Percentiles rank a stretch among this genome's conserved stretches.
phyloP scores from a whole-genome alignment of 2,888 invertebrate genomes.

The Stramonita haemastoma region DNA sequence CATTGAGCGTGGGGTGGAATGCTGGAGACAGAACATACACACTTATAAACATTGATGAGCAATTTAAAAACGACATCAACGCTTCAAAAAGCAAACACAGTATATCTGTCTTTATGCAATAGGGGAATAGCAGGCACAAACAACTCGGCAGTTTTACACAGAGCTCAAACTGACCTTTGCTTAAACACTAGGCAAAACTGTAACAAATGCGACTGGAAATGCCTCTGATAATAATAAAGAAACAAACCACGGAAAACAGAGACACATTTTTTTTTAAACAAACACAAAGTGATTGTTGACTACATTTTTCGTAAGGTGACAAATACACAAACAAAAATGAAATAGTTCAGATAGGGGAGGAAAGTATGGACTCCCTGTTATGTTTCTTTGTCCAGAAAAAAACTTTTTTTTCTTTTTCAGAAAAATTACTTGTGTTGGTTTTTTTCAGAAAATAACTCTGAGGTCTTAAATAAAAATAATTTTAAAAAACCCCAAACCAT shows the following conservation, averaged over 20 bases:
- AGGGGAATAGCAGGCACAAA: constrained; percentile 1
- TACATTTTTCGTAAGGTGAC: not conserved
- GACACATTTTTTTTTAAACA: not conserved
- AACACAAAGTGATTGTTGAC: not conserved
- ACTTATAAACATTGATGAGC: constrained; percentile 2
- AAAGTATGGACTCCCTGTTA: constrained; percentile 1
- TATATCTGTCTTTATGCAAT: constrained; percentile 10
- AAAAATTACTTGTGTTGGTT: not conserved
- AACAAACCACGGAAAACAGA: not conserved
- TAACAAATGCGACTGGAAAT: not conserved
- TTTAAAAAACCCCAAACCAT: not conserved
- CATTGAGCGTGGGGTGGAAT: not conserved
- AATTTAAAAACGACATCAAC: constrained; percentile 10
- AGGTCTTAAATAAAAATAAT: too few species aligned
- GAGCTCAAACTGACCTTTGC: constrained; percentile 5
- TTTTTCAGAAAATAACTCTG: too few species aligned
- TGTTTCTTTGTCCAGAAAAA: not conserved
- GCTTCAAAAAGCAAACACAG: not conserved
- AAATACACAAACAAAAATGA: constrained; percentile 1
- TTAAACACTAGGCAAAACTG: constrained; percentile 6
- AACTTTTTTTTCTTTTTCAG: too few species aligned
- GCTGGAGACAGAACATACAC: constrained; percentile 2
- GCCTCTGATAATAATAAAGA: constrained; percentile 5
- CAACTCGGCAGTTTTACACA: not conserved
- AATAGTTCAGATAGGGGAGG: not conserved